Evolutionary conservation across 2,113 vertebrate genomes (phyloP), one percentile per base, ranked within the genome.

Genomic region (Etia nguti): DNA sequence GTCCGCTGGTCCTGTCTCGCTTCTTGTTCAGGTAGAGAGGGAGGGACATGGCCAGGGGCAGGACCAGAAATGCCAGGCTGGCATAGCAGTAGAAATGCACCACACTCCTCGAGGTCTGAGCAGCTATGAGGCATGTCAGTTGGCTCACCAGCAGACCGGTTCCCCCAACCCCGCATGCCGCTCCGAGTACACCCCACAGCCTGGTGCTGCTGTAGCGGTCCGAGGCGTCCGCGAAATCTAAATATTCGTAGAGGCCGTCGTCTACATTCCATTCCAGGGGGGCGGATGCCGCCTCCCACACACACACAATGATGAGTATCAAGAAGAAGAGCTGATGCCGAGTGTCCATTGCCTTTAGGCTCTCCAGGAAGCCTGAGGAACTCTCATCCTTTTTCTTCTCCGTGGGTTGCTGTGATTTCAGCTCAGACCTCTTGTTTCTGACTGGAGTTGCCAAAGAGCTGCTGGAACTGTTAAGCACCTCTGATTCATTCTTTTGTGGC

Each of bases 171-270:
- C 98, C 97, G 0, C 82, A 90, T 0, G 96, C 95, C 0, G 90
- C 92, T 1, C 98, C 98, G 43, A 97, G 60, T 8, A 95, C 79
- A 34, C 92, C 93, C 97, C 97, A 98, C 18, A 94, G 20, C 92
- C 95, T 95, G 10, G 96, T 90, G 79, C 22, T 90, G 68, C 89
- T 20, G 24, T 97, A 95, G 9, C 93, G 94, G 80, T 98, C 98
- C 0, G 97, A 95, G 2, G 97, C 97, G 0, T 99, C 98, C 1
- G 97, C 96, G 0, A 96, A 97, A 90, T 98, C 98, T 2, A 99
- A 94, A 52, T 98, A 98, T 38, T 99, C 98, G 0, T 97, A 97
- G 13, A 98, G 92, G 4, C 96, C 97, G 41, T 99, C 97, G 1
- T 98, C 97, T 0, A 95, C 96, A 2, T 94, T 95, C 96, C 96